Evolutionary conservation across 2,113 vertebrate species (phyloP).

Genomic region (Toxostoma redivivum): DNA sequence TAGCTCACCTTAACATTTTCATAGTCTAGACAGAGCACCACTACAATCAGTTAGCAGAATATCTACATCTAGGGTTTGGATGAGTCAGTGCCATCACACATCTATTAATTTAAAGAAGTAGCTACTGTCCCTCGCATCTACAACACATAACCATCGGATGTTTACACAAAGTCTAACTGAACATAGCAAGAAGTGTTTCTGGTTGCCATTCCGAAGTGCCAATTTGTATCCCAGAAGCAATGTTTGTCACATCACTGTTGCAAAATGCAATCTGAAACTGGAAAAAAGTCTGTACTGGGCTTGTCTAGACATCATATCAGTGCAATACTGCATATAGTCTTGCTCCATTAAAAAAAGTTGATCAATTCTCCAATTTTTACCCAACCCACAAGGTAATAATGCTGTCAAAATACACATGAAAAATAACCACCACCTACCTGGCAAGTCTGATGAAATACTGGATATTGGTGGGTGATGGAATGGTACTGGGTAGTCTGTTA

Average conservation of each 20-base stretch:
- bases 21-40: constrained; percentile 29
- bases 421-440: constrained; percentile 76
- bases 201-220: not conserved
- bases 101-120: not conserved
- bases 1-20: constrained; percentile 50
- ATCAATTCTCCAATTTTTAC: not conserved
- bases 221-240: not conserved
- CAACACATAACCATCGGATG: fast-evolving
- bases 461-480: constrained; percentile 88
- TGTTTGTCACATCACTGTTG: not conserved
- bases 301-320: not conserved
- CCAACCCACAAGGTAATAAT: not conserved
- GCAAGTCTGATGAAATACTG: constrained; percentile 87
- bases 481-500: constrained; percentile 88
- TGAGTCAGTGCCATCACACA: not conserved
- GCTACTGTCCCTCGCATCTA: not conserved
- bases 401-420: not conserved
- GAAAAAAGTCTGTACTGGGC: not conserved
- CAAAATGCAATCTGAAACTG: not conserved
- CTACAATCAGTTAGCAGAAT: not conserved
- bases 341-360: not conserved
- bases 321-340: not conserved
- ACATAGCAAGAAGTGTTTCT: not conserved
- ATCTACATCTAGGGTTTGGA: not conserved
- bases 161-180: not conserved